Base-by-base conservation (phyloP, 2,797 vertebrate genomes). In the Artibeus jamaicensis region DNA sequence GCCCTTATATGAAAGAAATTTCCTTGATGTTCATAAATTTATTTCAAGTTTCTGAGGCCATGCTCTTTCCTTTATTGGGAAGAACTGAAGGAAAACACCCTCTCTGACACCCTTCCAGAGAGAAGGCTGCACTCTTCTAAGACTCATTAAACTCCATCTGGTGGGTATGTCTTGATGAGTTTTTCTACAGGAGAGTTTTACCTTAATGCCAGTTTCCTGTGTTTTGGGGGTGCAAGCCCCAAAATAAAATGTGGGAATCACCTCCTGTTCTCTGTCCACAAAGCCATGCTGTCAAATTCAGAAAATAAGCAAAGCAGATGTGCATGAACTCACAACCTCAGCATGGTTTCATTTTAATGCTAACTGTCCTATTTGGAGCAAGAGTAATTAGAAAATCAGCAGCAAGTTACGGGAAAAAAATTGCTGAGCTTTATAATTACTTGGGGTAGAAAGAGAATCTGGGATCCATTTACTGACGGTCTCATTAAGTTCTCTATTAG, bases 301-400 rank as follows among this genome's bases (percentile, higher is more conserved):
- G 92, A 93, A 96, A 96, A 94, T 96, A 95, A 97, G 91, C 84
- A 91, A 97, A 96, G 97, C 97, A 98, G 96, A 97, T 97, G 96
- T 83, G 87, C n/a, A 68, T 97, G 97, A 97, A 97, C 95, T 84
- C 93, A 86, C 94, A 96, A 92, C 91, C 97, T 87, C 96, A 97
- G 96, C 93, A 21, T 97, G 97, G 93, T 94, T 97, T 97, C 93
- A 81, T 95, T 97, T 97, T 97, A 96, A 97, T 96, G 97, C 50
- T 97, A 97, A 96, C 95, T 97, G 91, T 98, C 97, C 97, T 98
- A 96, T 98, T 98, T 98, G 97, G 84, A 98, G 97, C 92, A 96
- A 97, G 97, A 97, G 96, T 97, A 98, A 98, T 97, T 97, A 98
- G 97, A 96, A 97, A 97, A 97, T 96, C 97, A 95, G 95, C 96